Base-by-base conservation (phyloP, 2,113 vertebrate genomes). In the Ictidomys tridecemlineatus region DNA sequence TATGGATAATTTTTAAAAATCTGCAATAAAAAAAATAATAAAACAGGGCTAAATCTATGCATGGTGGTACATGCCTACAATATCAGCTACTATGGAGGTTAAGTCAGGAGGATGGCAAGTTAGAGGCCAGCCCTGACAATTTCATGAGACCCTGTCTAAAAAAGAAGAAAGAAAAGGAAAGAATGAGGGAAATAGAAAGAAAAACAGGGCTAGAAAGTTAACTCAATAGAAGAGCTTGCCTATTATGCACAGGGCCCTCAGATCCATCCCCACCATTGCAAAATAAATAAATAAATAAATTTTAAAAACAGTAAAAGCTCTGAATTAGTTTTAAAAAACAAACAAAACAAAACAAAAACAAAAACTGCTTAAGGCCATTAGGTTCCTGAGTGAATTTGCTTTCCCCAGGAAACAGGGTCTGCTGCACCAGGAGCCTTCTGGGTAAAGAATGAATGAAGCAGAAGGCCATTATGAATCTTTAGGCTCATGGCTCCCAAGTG, bases 281-380 rank as follows among this genome's bases (percentile, higher is more conserved):
- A 56, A 78, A 56, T 39, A 78, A 32, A 63, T 10, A 1, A 14
- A 45, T 10, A 2, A 9, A 45, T 26, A 26, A 72, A 53, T 22
- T 34, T 34, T 14, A 58, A 48, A 70, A 65, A 78, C 8, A 63
- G 7, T 42, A 78, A 77, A 18, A 85, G n/a, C 56, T 80, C 24
- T 77, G 39, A 77, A 93, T 86, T 74, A 20, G 2, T 93, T 89
- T 13, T 8, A 45, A 56, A 70, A 96, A 93, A 93, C 22, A 74
- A 13, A 42, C 42, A 48, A 48, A 48, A 48, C 48, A 9, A 48
- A 12, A 9, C 48, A 48, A 78, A 56, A 88, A 53, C 67, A 37
- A 82, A 82, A 94, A 85, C 8, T 22, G 22, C 2, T 90, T 26
- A 20, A 87, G 26, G 32, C 8, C 58, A 58, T 92, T 87, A 5